Evolutionary conservation across 2,797 vertebrate species (phyloP).

Genomic region (Carduelis carduelis): DNA sequence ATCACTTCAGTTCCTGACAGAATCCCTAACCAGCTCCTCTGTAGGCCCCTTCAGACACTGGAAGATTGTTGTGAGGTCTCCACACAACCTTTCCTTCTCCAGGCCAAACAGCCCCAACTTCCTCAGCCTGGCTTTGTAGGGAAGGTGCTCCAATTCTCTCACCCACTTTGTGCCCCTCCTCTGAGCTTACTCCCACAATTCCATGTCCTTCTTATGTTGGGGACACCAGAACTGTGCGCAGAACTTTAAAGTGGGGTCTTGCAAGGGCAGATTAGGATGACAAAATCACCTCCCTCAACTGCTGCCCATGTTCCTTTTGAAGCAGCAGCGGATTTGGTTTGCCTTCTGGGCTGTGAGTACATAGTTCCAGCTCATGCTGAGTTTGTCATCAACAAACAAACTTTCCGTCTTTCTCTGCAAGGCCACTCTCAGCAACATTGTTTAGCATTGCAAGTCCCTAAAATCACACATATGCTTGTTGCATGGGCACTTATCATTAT

Average conservation of each 20-base stretch:
- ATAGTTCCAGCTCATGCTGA: not conserved
- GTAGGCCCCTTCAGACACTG: not conserved
- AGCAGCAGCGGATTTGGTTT: not conserved
- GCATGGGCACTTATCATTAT: not conserved
- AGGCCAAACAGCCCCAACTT: not conserved
- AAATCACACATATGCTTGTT: not conserved
- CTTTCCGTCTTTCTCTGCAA: fast-evolving
- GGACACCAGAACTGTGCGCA: fast-evolving
- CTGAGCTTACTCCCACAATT: not conserved
- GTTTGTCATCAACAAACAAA: not conserved
- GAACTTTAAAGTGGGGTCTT: not conserved
- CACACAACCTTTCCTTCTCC: not conserved
- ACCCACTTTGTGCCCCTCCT: not conserved
- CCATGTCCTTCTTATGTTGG: not conserved
- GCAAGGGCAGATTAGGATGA: not conserved
- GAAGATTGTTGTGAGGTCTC: not conserved
- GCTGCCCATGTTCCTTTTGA: fast-evolving
- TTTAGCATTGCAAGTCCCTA: not conserved
- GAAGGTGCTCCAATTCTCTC: not conserved
- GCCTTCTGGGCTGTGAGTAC: not conserved
- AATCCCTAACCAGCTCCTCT: not conserved
- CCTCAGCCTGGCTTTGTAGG: not conserved
- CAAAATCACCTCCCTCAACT: not conserved
- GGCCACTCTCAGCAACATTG: not conserved
- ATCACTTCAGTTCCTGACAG: not conserved